Evolutionary conservation across 2,797 vertebrate species (phyloP).

Genomic region (Scolopax rusticola): DNA sequence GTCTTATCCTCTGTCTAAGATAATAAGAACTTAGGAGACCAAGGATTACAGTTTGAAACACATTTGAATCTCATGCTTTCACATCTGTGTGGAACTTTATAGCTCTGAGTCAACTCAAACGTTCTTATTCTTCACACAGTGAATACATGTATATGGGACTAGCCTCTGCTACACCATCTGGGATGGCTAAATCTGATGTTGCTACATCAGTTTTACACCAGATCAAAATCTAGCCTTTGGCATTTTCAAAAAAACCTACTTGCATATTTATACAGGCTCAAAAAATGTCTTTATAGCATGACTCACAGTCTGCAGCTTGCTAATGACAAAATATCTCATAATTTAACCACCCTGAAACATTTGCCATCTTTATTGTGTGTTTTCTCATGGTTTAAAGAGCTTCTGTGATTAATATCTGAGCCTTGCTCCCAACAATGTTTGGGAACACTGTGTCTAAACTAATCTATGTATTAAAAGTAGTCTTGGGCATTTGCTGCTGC

Average conservation of each 20-base stretch:
- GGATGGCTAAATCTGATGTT: background rate
- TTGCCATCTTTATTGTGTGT: background rate
- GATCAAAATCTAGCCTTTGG: background rate
- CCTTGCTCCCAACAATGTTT: background rate
- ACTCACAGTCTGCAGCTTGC: background rate
- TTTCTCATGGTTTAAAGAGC: background rate
- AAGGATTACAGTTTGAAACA: background rate
- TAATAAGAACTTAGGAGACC: background rate
- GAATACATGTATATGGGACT: background rate
- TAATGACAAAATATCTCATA: background rate
- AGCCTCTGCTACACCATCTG: background rate
- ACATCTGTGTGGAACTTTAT: background rate
- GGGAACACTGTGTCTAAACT: background rate
- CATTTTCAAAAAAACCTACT: background rate
- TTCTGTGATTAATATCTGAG: background rate
- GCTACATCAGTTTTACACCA: background rate
- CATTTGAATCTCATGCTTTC: background rate
- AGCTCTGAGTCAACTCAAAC: background rate
- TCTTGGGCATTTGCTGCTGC: background rate
- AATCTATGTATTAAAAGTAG: background rate
- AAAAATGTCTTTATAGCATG: background rate
- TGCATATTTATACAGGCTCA: background rate
- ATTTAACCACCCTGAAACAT: background rate
- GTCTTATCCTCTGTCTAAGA: background rate
- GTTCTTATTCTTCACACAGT: background rate